Base-by-base conservation (phyloP, 2,797 vertebrate species). In the Decapterus maruadsi region DNA sequence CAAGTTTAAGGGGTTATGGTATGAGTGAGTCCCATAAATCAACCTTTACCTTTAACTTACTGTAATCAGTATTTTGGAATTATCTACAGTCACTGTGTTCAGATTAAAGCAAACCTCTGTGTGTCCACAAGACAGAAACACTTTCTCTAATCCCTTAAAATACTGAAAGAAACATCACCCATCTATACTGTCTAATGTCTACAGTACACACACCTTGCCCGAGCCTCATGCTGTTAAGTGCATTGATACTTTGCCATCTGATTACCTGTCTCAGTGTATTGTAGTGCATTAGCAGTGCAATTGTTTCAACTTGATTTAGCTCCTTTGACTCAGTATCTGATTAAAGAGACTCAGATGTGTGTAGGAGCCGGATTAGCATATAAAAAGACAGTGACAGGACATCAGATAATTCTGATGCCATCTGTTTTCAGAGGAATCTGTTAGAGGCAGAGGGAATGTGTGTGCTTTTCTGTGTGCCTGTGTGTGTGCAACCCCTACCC, bases 351-450 rank as follows among this genome's bases (percentile, higher is more conserved):
- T 88, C 46, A 6, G 60, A 76, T 84, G 73, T 83, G 75, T 83
- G 81, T 69, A 73, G 89, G 78, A 87, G 81, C 72, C 56, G 68
- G 67, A 92, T 94, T 94, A 93, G 82, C 92, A 94, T 94, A 91
- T 93, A 90, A 94, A 93, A 93, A 92, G 89, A 87, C 78, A 71
- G 58, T 82, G 89, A 89, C 80, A 84, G 73, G 73, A 85, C 87
- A 90, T 90, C 81, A 79, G 84, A 87, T 90, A 86, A 85, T 82
- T 92, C 75, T 76, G 81, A 87, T 81, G 75, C 85, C 89, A 90
- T 92, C 89, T 91, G 90, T 86, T 90, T 92, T 86, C 68, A 82
- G 4, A 78, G 68, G 78, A 86, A 84, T 89, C 48, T 88, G 66
- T 85, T 82, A 48, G 67, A 78, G 72, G 70, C 51, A 72, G 68